A percentile compares a stretch with the other conserved stretches of the same genome.
Conservation (phyloP, 2,797 vertebrate genomes). For the Sebastes oblongus region DNA sequence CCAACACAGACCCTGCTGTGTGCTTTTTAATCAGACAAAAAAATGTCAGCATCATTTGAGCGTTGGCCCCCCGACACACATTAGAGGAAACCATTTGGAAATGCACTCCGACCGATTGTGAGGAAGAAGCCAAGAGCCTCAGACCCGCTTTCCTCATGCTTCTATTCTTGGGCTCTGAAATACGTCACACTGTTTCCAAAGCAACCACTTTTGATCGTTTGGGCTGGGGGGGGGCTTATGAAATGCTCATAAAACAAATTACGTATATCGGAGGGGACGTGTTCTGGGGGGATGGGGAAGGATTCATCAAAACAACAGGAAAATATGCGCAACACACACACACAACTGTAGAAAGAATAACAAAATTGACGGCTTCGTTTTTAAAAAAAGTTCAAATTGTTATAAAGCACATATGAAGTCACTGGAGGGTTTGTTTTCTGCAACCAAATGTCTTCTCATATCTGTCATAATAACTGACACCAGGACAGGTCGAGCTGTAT, state of each 20-base stretch:
- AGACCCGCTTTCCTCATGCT: slow-evolving; percentile 58
- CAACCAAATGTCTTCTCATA: neutral
- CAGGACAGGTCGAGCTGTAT: neutral
- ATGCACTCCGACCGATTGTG: slow-evolving; percentile 29
- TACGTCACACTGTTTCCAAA: slow-evolving; percentile 80
- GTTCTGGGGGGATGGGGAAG: slow-evolving; percentile 8
- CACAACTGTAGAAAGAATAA: neutral
- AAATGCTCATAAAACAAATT: slow-evolving; percentile 62
- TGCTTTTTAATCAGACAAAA: neutral
- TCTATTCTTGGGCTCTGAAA: slow-evolving; percentile 77
- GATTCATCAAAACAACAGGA: slow-evolving; percentile 13
- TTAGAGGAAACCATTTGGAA: slow-evolving; percentile 33
- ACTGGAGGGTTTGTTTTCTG: neutral
- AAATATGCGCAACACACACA: neutral
- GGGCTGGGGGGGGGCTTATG: slow-evolving; percentile 56
- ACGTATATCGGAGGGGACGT: slow-evolving; percentile 41
- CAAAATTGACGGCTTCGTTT: neutral
- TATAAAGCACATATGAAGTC: neutral
- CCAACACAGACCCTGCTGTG: neutral
- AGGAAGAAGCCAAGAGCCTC: slow-evolving; percentile 50
- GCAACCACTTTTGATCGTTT: slow-evolving; percentile 75
- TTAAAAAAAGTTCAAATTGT: neutral
- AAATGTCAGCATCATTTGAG: neutral
- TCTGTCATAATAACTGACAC: neutral
- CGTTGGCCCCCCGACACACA: neutral